Evolutionary conservation across 2,888 invertebrate genomes (phyloP), one percentile per base, ranked within the genome.

Genomic region (Augiades crinisus): DNA sequence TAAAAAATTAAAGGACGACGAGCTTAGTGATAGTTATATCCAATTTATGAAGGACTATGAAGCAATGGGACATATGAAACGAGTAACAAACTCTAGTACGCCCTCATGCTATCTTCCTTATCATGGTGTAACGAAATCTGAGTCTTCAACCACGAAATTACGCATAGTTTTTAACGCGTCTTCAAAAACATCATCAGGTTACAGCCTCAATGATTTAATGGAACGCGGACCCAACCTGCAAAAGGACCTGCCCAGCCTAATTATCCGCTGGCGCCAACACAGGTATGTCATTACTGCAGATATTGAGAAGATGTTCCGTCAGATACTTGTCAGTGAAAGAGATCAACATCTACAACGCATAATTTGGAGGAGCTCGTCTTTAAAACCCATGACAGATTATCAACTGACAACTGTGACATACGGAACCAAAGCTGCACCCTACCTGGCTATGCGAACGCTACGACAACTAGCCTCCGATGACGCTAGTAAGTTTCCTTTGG

Each of bases 161-260:
- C 10, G 30, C 3, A 30, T 12, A 5, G 30, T 30, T 0, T 30
- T 30, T 21, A 40, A 47, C 14, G 47, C 38, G 17, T 38, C 47
- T 13, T 13, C 14, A 8, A 31, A 31, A 16, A 31, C 19, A 16
- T 34, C 17, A 16, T 17, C 36, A 10, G 38, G 38, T 22, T 5
- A 17, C 17, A 50, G 44, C 19, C 41, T 50, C 8, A 50, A 50
- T 24, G 49, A 50, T 17, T 17, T 49, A 2, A 49, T 49, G 49
- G 40, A 49, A 16, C 10, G 49, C 5, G 49, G 49, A 0, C 49
- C 41, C 4, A 41, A 49, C 16, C 24, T 41, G 12, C 49, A 49
- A 21, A n/a, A 31, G 2, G 47, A 47, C 21, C 19, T 49, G 5
- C 19, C 30, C 3, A 12, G 7, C 3, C 40, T 49, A 7, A 13